Conservation (phyloP, 2,888 invertebrate species). For the Torymus texanus region DNA sequence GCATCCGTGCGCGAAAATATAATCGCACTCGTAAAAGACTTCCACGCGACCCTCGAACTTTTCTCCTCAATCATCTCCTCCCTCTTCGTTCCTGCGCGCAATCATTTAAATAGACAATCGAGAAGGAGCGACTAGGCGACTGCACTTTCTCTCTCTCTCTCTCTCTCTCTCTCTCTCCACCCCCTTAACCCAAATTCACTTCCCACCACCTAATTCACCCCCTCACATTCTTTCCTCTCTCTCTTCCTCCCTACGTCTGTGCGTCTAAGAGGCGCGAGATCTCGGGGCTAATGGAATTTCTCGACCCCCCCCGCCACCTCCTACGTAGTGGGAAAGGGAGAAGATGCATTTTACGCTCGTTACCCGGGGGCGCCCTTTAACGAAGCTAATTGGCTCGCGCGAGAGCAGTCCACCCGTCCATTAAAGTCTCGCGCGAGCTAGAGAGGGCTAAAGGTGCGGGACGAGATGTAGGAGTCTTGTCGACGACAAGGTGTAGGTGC, state of each 20-base stretch:
- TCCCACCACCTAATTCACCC: not conserved
- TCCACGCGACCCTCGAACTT: too few relatives aligned
- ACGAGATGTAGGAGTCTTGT: too few relatives aligned
- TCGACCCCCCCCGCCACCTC: not conserved
- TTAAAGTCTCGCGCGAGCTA: conserved; percentile 30
- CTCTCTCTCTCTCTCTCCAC: not conserved
- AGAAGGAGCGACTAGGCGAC: too few relatives aligned
- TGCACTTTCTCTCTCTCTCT: too few relatives aligned
- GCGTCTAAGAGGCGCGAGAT: too few relatives aligned
- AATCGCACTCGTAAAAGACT: too few relatives aligned
- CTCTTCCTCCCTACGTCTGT: too few relatives aligned
- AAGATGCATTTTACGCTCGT: conserved; percentile 49
- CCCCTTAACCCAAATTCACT: conserved; percentile 26
- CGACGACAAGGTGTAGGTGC: not conserved
- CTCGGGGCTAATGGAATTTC: conserved; percentile 34
- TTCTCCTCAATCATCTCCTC: too few relatives aligned
- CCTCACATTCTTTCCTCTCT: not conserved
- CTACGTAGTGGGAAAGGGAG: not conserved
- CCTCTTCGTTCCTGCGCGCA: too few relatives aligned
- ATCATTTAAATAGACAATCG: too few relatives aligned
- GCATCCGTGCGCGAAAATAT: too few relatives aligned
- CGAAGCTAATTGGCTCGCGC: conserved; percentile 50
- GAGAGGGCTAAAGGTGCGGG: not conserved
- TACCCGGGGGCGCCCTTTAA: conserved; percentile 42
- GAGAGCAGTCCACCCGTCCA: conserved; percentile 10